Conservation (phyloP, 2,113 vertebrate genomes). For the Crocuta crocuta region DNA sequence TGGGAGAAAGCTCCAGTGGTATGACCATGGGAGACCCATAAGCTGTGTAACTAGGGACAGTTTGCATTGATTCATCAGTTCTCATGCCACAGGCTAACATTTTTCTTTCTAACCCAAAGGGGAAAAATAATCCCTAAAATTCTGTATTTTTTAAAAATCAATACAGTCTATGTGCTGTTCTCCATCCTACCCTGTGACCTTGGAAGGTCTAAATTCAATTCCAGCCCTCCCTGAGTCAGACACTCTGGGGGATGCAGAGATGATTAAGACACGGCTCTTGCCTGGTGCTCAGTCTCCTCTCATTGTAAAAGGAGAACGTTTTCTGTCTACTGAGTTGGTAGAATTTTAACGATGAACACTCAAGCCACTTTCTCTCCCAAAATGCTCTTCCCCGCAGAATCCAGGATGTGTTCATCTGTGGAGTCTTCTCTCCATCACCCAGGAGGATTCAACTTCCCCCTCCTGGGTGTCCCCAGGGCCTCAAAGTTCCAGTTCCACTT, state of each 20-base stretch:
- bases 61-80: not conserved
- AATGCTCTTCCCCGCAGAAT: not conserved
- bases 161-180: constrained; percentile 30
- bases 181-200: not conserved
- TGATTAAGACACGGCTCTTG: constrained; percentile 31
- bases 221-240: not conserved
- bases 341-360: constrained; percentile 16
- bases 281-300: not conserved
- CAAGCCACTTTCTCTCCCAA: not conserved
- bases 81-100: constrained; percentile 12
- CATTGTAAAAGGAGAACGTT: constrained; percentile 2
- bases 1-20: not conserved
- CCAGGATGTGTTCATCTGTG: not conserved
- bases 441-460: not conserved
- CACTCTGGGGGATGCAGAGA: not conserved
- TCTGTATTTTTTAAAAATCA: constrained; percentile 21
- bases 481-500: not conserved
- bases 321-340: not conserved
- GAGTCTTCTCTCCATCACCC: not conserved
- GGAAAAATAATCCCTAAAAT: constrained; percentile 32
- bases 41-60: not conserved
- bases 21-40: not conserved
- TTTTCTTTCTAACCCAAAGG: constrained; percentile 39
- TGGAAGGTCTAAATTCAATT: constrained; percentile 31
- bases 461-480: not conserved